Conservation (phyloP, 2,113 vertebrate species). For the Tetrao urogallus region DNA sequence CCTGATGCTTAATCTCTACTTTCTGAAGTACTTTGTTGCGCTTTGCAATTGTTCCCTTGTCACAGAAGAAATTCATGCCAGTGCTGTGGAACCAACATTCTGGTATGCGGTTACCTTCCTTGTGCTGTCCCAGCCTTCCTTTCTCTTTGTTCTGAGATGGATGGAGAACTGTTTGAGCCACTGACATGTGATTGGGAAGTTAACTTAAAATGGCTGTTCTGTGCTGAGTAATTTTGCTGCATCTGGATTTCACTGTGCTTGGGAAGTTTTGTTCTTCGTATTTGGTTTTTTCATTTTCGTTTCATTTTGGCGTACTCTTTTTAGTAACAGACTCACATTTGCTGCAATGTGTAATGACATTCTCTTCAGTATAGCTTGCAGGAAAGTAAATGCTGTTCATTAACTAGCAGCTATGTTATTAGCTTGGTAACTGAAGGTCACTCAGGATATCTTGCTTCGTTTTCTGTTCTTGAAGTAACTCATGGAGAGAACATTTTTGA, state of each 20-base stretch:
- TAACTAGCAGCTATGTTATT: slow-evolving; percentile 1
- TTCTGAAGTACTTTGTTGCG: not conserved
- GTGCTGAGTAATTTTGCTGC: not conserved
- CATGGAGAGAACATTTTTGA: not conserved
- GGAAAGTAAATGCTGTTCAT: not conserved
- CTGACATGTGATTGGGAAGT: not conserved
- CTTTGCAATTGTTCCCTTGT: not conserved
- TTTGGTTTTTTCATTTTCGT: not conserved
- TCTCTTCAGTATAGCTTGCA: not conserved
- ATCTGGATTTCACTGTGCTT: accelerated
- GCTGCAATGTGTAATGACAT: not conserved
- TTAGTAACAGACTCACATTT: not conserved
- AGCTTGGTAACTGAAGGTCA: slow-evolving; percentile 24
- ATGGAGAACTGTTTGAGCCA: not conserved
- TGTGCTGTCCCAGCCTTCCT: not conserved
- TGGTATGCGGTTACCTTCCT: not conserved
- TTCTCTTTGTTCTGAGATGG: not conserved
- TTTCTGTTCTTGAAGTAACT: not conserved
- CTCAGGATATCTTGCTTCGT: not conserved
- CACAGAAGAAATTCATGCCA: not conserved
- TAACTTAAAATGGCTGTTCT: not conserved
- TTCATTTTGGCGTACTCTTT: not conserved
- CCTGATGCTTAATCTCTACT: not conserved
- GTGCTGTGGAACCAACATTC: not conserved
- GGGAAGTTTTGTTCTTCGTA: not conserved